phyloP scores from a whole-genome alignment of 2,113 vertebrate genomes.

The Trichomycterus rosablanca region DNA sequence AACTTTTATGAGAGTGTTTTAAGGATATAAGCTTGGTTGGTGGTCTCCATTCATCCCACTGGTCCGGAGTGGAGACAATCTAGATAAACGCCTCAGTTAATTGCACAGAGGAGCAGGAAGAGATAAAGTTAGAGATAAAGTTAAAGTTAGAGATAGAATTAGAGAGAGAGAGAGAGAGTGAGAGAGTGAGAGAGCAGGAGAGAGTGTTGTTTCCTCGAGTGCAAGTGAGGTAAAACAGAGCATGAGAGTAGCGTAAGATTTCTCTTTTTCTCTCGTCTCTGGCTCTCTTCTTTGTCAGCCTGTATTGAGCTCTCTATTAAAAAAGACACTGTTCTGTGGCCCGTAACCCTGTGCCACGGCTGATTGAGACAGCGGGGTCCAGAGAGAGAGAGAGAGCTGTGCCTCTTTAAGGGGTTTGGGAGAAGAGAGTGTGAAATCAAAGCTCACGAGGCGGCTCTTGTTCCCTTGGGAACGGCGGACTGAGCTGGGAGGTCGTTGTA shows the following conservation, averaged over 20 bases:
- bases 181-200: slow-evolving; percentile 21
- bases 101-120: slow-evolving; percentile 76
- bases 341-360: slow-evolving; percentile 74
- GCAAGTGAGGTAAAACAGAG: slow-evolving; percentile 33
- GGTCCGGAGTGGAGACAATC: slow-evolving; percentile 86
- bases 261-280: slow-evolving; percentile 41
- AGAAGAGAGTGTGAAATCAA: slow-evolving; percentile 89
- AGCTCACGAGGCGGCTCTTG: slow-evolving; percentile 83
- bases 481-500: slow-evolving; percentile 80
- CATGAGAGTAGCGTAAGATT: slow-evolving; percentile 38
- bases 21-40: too few relatives aligned
- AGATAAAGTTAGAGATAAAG: too few relatives aligned
- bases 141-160: too few relatives aligned
- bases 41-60: slow-evolving; percentile 82
- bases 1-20: too few relatives aligned
- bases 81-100: slow-evolving; percentile 99
- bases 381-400: slow-evolving; percentile 60
- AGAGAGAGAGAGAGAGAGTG: too few relatives aligned
- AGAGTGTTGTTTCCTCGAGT: slow-evolving; percentile 15
- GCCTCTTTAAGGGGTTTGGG: slow-evolving; percentile 90
- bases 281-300: slow-evolving; percentile 56
- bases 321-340: slow-evolving; percentile 85
- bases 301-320: slow-evolving; percentile 95
- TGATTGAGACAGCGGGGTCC: slow-evolving; percentile 82
- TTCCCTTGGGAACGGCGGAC: slow-evolving; percentile 84